Conservation (phyloP, 1,140 invertebrate genomes). For the Drosophila eugracilis region DNA sequence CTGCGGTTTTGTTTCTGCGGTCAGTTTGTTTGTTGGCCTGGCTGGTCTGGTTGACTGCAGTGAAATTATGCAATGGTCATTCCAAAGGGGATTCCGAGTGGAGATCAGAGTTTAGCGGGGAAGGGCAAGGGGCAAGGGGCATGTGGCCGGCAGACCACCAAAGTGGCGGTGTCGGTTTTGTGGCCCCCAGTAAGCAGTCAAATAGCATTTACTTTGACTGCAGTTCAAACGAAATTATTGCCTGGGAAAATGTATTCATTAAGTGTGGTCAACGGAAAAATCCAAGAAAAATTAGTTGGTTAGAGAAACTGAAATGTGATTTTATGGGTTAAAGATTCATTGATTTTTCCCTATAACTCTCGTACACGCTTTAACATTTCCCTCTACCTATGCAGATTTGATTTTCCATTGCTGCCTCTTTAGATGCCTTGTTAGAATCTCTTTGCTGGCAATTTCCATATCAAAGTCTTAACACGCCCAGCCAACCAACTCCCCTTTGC, state of each 20-base stretch:
- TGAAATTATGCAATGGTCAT: conserved; percentile 50
- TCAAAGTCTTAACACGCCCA: conserved; percentile 57
- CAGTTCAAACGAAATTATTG: conserved; percentile 32
- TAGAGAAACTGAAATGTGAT: neutral
- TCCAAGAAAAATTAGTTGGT: neutral
- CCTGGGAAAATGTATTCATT: conserved; percentile 16
- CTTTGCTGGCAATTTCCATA: conserved; percentile 58
- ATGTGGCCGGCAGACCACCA: conserved; percentile 33
- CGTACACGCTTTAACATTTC: neutral
- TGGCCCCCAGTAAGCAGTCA: conserved; percentile 33
- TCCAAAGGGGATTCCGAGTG: neutral
- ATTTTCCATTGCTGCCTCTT: conserved; percentile 2
- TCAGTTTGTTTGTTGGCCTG: conserved; percentile 36
- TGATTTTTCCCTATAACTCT: neutral
- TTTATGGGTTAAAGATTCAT: neutral
- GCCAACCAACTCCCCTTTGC: neutral
- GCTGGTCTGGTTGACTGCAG: conserved; percentile 45
- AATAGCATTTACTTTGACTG: conserved; percentile 41
- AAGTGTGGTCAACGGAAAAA: conserved; percentile 2
- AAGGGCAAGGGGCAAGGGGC: too few species aligned
- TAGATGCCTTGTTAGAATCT: conserved; percentile 1
- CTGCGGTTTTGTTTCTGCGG: conserved; percentile 45
- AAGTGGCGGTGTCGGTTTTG: conserved; percentile 41
- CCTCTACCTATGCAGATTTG: neutral
- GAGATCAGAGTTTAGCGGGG: neutral